These are phyloP conservation scores for Andrena haemorrhoa DNA, from an alignment of 2,888 invertebrate genomes.

Conservation along the genomic window DNA sequence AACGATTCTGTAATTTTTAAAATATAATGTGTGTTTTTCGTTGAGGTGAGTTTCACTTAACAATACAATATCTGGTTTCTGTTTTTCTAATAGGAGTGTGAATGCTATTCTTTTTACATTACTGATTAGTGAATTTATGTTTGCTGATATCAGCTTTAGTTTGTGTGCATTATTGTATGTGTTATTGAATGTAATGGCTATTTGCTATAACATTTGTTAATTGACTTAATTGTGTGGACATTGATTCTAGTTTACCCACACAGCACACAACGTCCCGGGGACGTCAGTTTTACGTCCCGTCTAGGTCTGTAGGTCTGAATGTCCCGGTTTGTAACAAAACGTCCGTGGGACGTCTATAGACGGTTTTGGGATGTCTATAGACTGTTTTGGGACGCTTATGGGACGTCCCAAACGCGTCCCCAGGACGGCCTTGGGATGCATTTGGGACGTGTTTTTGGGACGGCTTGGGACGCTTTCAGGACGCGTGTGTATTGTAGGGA, in stretches of 20 bases:
- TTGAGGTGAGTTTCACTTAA: neutral
- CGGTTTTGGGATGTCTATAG: too few relatives aligned
- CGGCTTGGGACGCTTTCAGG: too few relatives aligned
- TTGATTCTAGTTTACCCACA: constrained; percentile 1
- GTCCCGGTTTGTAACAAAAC: too few relatives aligned
- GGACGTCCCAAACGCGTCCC: too few relatives aligned
- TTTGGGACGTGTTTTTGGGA: too few relatives aligned
- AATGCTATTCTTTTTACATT: constrained; percentile 19
- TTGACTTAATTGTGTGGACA: constrained; percentile 3
- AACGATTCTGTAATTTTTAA: constrained; percentile 10
- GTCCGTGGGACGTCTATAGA: too few relatives aligned
- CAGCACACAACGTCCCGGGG: too few relatives aligned
- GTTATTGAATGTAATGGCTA: constrained; percentile 2
- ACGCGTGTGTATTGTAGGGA: too few relatives aligned
- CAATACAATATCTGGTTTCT: constrained; percentile 4
- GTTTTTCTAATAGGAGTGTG: neutral
- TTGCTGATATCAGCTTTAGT: constrained; percentile 14
- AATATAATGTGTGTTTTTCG: neutral
- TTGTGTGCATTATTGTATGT: neutral
- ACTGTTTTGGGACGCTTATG: too few relatives aligned
- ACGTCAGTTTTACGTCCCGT: too few relatives aligned
- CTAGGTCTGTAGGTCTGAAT: too few relatives aligned
- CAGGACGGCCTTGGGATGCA: too few relatives aligned
- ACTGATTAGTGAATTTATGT: constrained; percentile 16
- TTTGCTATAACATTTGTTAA: constrained; percentile 2